Percentiles rank a stretch among this genome's conserved stretches.
These are phyloP conservation scores for Caenorhabditis plicata DNA, from an alignment of 2,888 invertebrate genomes.

Conservation along the genomic window DNA sequence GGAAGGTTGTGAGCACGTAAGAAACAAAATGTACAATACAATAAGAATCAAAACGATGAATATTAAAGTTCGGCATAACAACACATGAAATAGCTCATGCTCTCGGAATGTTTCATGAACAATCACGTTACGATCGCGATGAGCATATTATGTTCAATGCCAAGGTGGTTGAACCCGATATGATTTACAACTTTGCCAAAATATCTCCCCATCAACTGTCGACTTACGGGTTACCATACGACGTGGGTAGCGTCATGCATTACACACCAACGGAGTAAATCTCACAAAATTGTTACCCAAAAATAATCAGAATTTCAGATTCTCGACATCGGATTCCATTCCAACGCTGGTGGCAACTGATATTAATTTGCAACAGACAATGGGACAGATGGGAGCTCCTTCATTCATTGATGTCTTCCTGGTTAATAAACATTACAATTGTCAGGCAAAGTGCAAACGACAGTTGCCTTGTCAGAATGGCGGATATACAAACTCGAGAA, in stretches of 20 bases:
- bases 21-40: neutral
- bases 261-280: conserved; percentile 46
- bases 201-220: conserved; percentile 34
- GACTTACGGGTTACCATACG: conserved; percentile 46
- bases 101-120: conserved; percentile 49
- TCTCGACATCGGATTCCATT: conserved; percentile 29
- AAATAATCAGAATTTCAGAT: conserved; percentile 13
- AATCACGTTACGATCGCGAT: conserved; percentile 46
- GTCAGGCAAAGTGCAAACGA: conserved; percentile 19
- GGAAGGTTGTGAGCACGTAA: conserved; percentile 48
- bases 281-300: neutral
- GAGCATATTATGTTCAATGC: conserved; percentile 36
- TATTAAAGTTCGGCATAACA: conserved; percentile 45
- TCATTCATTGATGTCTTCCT: conserved; percentile 44
- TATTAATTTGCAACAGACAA: conserved; percentile 44
- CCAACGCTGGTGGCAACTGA: conserved; percentile 41
- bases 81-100: conserved; percentile 53
- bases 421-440: conserved; percentile 45
- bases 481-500: conserved; percentile 40
- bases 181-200: conserved; percentile 50
- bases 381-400: conserved; percentile 49
- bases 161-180: conserved; percentile 26
- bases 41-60: neutral
- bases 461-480: conserved; percentile 37
- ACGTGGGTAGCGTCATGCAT: conserved; percentile 51